Conservation (phyloP, 2,888 invertebrate species). For the Philonicus albiceps region DNA sequence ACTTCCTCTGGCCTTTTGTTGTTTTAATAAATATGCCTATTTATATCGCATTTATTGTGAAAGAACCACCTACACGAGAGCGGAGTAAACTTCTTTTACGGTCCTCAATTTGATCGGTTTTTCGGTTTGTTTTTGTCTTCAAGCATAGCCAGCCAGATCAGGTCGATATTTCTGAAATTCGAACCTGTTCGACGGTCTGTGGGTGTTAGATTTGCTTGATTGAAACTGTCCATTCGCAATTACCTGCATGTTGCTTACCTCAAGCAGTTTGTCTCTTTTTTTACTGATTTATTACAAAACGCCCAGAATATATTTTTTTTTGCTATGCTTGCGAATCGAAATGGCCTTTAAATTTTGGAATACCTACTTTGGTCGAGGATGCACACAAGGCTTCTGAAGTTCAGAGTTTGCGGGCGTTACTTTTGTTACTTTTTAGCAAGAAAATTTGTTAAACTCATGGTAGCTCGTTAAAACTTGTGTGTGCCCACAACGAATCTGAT, state of each 20-base stretch:
- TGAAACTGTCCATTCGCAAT: conserved; percentile 13
- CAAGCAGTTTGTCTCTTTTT: not conserved
- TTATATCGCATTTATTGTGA: not conserved
- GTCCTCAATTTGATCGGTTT: not conserved
- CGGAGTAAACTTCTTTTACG: not conserved
- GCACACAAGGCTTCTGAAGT: not conserved
- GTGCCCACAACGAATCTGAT: not conserved
- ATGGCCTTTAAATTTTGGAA: not conserved
- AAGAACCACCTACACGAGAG: not conserved
- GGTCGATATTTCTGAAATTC: not conserved
- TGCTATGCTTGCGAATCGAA: not conserved
- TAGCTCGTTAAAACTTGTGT: not conserved
- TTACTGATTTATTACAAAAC: conserved; percentile 4
- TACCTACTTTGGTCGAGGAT: not conserved
- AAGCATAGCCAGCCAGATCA: not conserved
- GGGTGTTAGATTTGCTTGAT: conserved; percentile 11
- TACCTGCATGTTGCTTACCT: not conserved
- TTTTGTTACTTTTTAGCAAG: not conserved
- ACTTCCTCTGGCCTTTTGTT: not conserved
- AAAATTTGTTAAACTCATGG: not conserved
- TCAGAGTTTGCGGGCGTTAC: not conserved
- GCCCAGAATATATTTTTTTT: not conserved
- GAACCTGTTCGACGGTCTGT: not conserved
- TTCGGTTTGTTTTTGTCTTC: not conserved
- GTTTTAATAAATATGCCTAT: not conserved